Evolutionary conservation across 2,113 vertebrate genomes (phyloP).

Genomic region (Myocastor coypus): DNA sequence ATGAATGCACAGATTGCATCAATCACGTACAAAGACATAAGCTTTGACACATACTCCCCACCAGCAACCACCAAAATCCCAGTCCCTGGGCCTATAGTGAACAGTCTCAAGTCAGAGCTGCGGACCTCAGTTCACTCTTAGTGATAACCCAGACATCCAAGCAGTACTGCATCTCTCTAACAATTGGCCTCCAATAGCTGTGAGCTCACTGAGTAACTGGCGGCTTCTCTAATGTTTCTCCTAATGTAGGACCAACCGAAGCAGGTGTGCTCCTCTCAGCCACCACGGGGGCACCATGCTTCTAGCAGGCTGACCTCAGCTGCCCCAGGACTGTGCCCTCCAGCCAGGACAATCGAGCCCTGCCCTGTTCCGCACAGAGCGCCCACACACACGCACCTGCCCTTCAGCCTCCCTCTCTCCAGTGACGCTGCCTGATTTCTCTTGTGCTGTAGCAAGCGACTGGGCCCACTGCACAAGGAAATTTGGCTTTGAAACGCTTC

Average conservation of each 20-base stretch:
- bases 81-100: not conserved
- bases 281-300: not conserved
- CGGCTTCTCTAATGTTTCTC: not conserved
- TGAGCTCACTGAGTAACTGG: not conserved
- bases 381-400: too few relatives aligned
- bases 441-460: not conserved
- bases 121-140: not conserved
- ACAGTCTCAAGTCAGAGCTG: not conserved
- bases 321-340: not conserved
- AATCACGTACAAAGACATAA: not conserved
- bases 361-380: not conserved
- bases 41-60: not conserved
- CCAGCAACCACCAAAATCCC: not conserved
- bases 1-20: not conserved
- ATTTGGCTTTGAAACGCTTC: not conserved
- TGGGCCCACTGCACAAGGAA: not conserved
- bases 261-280: not conserved
- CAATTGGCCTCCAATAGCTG: not conserved
- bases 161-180: not conserved
- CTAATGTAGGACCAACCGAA: not conserved
- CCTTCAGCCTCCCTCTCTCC: not conserved
- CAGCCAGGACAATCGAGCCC: not conserved
- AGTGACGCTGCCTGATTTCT: not conserved
- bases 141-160: not conserved
- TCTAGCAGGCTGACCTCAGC: not conserved